Evolutionary conservation across 2,113 vertebrate genomes (phyloP), one percentile per base, ranked within the genome.

Genomic region (Anser cygnoides): DNA sequence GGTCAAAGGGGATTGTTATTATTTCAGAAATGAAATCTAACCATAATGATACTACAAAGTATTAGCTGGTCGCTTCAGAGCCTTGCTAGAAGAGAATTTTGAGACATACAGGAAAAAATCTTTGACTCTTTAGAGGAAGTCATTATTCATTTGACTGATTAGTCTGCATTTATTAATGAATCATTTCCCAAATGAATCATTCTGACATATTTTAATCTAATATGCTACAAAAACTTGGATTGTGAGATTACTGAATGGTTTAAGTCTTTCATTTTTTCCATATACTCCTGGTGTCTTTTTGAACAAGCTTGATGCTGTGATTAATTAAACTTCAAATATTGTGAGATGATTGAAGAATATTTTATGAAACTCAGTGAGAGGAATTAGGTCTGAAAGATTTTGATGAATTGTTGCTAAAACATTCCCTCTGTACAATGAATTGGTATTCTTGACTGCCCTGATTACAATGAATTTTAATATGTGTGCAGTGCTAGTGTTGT

Each of bases 241-340:
- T 78, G 88, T 61, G 49, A 83, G 46, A 41, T 94, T 89, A 65
- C 23, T 67, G 46, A 93, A 75, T 87, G 11, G n/a, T 93, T 89
- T 70, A 43, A 91, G 21, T 80, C 35, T 73, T 84, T 88, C 28
- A 79, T 57, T 89, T 95, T 89, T 44, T 29, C 8, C 17, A 87
- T 84, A 91, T 89, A 76, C 46, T 73, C 72, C 72, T 54, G 9
- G 17, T 96, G 39, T 89, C 90, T 83, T 93, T 89, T 87, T 83
- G 22, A 55, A 96, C 31, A 93, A 92, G 58, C 9, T 57, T 90
- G 93, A 95, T 82, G 58, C 87, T 95, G 33, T 95, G 80, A 97
- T 97, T 96, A 92, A 97, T 96, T 96, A 93, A 97, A 89, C 44
- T 75, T 43, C 86, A 96, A 87, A 84, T 50, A 25, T 35, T 89